A percentile compares a stretch with the other conserved stretches of the same genome.
Evolutionary conservation across 2,888 invertebrate genomes (phyloP).

Genomic region (Osedax fenrisi): DNA sequence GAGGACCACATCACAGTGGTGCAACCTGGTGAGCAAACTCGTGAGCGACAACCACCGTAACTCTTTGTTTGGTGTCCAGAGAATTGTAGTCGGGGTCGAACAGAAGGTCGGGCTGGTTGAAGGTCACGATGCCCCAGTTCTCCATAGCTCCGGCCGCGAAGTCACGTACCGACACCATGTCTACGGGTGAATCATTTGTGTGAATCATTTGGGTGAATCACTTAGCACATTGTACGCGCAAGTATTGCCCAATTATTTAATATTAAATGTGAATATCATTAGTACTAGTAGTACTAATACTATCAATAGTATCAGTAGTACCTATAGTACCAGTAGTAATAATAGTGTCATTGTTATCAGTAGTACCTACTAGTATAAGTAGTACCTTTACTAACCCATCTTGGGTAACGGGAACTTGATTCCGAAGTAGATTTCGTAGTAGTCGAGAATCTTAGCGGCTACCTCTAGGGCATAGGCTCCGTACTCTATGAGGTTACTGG

Average conservation of each 20-base stretch:
- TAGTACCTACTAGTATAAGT: too few species aligned
- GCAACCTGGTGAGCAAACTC: slow-evolving; percentile 50
- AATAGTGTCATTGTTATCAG: too few species aligned
- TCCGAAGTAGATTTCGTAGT: slow-evolving; percentile 50
- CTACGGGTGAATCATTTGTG: slow-evolving; percentile 39
- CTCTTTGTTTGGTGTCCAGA: slow-evolving; percentile 40
- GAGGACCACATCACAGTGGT: slow-evolving; percentile 52
- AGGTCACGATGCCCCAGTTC: slow-evolving; percentile 50
- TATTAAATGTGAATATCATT: too few species aligned
- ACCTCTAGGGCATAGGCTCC: slow-evolving; percentile 65
- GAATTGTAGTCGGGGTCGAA: slow-evolving; percentile 43
- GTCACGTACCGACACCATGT: slow-evolving; percentile 49
- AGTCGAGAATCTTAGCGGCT: slow-evolving; percentile 62
- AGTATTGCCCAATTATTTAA: too few species aligned
- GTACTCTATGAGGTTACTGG: slow-evolving; percentile 60
- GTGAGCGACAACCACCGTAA: slow-evolving; percentile 46
- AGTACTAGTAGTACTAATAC: too few species aligned
- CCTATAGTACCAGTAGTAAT: too few species aligned
- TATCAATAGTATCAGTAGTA: too few species aligned
- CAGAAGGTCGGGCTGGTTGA: slow-evolving; percentile 44
- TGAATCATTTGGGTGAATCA: too few species aligned
- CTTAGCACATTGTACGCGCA: too few species aligned
- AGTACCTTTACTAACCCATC: slow-evolving; percentile 48
- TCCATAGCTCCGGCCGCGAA: slow-evolving; percentile 51
- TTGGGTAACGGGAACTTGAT: slow-evolving; percentile 51